Evolutionary conservation across 1,140 invertebrate genomes (phyloP), one percentile per base, ranked within the genome.

Genomic region (Trachelipus rathkii): DNA sequence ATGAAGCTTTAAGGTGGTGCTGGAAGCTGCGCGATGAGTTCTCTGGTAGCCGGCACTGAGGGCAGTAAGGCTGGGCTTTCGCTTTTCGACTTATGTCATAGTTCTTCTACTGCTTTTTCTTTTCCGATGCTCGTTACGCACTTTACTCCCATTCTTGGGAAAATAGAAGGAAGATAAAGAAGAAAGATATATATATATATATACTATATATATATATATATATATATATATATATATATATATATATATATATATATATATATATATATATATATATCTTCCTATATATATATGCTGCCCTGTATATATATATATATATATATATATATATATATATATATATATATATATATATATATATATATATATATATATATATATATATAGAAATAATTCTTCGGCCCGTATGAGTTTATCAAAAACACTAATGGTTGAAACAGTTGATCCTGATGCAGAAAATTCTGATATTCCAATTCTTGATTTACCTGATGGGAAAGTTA

Each of bases 391-490:
- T 81, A 86, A 85, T 75, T 81, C 83, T 43, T 82, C 84, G 24
- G 85, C 86, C 23, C 85, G 84, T 79, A 86, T 87, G 81, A 78
- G 77, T 13, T 78, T 73, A 70, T 78, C 74, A 50, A 74, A 77
- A 72, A 69, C 44, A n/a, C 72, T 50, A 74, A 71, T 72, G 23
- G 67, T 53, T 24, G 69, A 78, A 72, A 44, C 15, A 13, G n/a
- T 9, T 10, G 19, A 11, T 21, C 19, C 69, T 70, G 33, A 33
- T 45, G 50, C 19, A 44, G 60, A 44, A 44, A 46, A 73, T 33
- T 69, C 33, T 6, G 72, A 68, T 23, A 74, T 73, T 11, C 70
- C 74, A 10, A 46, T 71, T 7, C 79, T 83, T n/a, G 78, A 82
- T 53, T 71, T 85, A 50, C 81, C 82, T 0, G 82, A 79, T 73